Evolutionary conservation across 2,888 invertebrate genomes (phyloP), one percentile per base, ranked within the genome.

Genomic region (Caenorhabditis plicata): DNA sequence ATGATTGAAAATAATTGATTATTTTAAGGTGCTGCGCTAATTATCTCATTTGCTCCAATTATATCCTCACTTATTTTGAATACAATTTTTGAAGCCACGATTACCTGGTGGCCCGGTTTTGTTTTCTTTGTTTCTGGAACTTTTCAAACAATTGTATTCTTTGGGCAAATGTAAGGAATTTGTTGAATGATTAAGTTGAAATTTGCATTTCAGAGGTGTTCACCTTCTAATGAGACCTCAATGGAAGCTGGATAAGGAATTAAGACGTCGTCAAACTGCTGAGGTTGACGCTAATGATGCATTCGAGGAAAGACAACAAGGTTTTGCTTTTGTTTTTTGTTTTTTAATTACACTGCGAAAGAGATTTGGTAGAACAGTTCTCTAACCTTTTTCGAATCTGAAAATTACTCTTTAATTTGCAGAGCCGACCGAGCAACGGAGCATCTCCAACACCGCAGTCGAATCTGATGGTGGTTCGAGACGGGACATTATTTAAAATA

Each of bases 71-170:
- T 66, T 7, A 58, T 74, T 20, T 73, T 77, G 65, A 77, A 77
- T 53, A 64, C 58, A 29, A 50, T 77, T 20, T 77, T 76, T 65
- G 71, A 68, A 25, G 44, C 38, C 33, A 70, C 75, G 1, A 46
- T 77, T 17, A 51, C 57, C 40, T 64, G 57, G 54, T 77, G 77
- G 77, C 71, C 77, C 1, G 77, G 77, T 19, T 75, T 77, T 44
- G 72, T 69, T 5, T 77, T 78, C 48, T 72, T 77, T 48, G 45
- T 77, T 8, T 58, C 68, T 19, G 74, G 67, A 4, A 39, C 57
- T 17, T 52, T 77, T 26, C 70, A 72, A 27, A 23, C 64, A 8
- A 29, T 50, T 8, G 71, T 73, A 9, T 64, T 70, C 20, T 13
- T 66, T 7, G 75, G 74, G 17, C 73, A 74, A 42, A 58, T 68